Conservation (phyloP, 2,797 vertebrate species). For the Sciurus vulgaris region DNA sequence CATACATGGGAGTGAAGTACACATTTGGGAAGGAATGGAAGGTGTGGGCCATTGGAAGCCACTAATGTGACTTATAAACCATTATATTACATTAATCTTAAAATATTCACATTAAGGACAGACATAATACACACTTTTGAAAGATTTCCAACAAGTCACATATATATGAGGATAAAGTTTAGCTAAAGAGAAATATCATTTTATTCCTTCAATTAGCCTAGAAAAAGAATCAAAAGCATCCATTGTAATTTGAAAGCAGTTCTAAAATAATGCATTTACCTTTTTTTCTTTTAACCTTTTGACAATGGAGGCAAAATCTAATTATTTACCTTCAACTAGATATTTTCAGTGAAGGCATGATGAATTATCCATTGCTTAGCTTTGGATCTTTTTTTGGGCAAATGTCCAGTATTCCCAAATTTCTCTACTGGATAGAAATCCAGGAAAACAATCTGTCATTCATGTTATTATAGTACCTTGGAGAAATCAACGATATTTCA, state of each 20-base stretch:
- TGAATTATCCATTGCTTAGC: background rate
- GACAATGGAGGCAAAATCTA: background rate
- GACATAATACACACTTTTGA: background rate
- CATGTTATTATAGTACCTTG: background rate
- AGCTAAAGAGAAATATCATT: background rate
- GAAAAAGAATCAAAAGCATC: background rate
- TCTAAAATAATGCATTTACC: background rate
- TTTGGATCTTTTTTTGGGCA: background rate
- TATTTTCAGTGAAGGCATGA: background rate
- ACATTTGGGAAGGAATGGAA: background rate
- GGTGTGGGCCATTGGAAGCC: background rate
- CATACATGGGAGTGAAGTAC: background rate
- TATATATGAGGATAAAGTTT: background rate
- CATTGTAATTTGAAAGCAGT: background rate
- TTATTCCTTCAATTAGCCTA: background rate
- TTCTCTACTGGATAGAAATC: background rate
- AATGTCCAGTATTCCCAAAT: background rate
- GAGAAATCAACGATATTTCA: slow-evolving; percentile 20
- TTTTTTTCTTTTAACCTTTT: background rate
- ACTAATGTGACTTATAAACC: background rate
- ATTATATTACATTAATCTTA: background rate
- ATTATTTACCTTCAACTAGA: background rate
- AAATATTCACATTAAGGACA: background rate
- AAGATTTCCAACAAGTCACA: background rate
- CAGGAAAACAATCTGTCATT: background rate